phyloP scores from a whole-genome alignment of 2,888 invertebrate species.

The Limnephilus rhombicus region DNA sequence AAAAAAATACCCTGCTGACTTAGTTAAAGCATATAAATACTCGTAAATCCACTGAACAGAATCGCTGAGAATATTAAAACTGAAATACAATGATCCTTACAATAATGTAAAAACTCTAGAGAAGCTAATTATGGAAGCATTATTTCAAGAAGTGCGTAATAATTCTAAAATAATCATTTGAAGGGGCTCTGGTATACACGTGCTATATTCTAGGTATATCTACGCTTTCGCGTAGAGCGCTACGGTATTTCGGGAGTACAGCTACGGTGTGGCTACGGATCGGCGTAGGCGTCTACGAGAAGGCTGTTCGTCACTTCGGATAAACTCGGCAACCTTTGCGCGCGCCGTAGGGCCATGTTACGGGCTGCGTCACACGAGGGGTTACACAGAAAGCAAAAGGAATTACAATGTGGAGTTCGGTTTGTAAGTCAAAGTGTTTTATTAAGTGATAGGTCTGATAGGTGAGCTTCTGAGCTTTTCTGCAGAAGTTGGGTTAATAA shows the following conservation, averaged over 20 bases:
- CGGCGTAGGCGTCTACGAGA: constrained; percentile 17
- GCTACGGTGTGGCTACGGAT: not conserved
- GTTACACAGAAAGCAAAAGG: not conserved
- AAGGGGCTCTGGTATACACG: not conserved
- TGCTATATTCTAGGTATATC: not conserved
- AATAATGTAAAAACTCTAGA: not conserved
- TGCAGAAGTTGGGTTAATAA: no score
- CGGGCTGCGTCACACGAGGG: not conserved
- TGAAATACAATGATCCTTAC: not conserved
- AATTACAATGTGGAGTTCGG: not conserved
- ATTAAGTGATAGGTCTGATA: not conserved
- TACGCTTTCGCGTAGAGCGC: not conserved
- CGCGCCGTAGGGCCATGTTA: not conserved
- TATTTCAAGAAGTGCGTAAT: not conserved
- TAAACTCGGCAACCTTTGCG: not conserved
- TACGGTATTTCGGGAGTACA: not conserved
- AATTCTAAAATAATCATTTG: not conserved
- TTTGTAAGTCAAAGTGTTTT: not conserved
- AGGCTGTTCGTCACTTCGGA: constrained; percentile 17
- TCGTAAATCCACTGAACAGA: not conserved
- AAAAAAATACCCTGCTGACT: no score
- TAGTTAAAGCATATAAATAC: no score
- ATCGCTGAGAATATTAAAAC: not conserved
- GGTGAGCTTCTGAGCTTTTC: not conserved
- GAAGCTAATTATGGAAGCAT: not conserved